phyloP scores from a whole-genome alignment of 2,888 invertebrate genomes.

The Apamea sordens region DNA sequence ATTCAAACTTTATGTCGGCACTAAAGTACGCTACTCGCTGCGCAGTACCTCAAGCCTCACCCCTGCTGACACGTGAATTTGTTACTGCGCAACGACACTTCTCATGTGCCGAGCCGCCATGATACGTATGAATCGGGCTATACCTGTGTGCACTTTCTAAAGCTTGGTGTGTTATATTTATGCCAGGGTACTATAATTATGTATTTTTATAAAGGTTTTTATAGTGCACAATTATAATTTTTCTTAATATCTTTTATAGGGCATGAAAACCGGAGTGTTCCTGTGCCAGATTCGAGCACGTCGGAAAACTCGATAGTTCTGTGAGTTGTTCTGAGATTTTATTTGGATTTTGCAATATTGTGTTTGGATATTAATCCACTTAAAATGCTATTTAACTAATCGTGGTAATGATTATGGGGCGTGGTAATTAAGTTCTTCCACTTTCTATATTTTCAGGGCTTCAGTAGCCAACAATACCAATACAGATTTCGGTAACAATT shows the following conservation, averaged over 20 bases:
- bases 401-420: background rate
- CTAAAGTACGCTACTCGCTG: too few relatives aligned
- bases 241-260: slow-evolving; percentile 65
- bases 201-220: background rate
- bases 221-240: background rate
- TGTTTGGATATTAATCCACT: background rate
- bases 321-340: slow-evolving; percentile 73
- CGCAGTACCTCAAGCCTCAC: too few relatives aligned
- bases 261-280: slow-evolving; percentile 68
- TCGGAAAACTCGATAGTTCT: slow-evolving; percentile 75
- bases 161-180: background rate
- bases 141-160: background rate
- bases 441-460: slow-evolving; percentile 67
- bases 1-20: too few relatives aligned
- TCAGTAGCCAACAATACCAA: slow-evolving; percentile 68
- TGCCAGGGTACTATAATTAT: background rate
- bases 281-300: slow-evolving; percentile 83
- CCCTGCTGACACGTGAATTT: too few relatives aligned
- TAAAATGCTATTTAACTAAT: background rate
- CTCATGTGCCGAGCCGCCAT: too few relatives aligned
- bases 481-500: slow-evolving; percentile 50
- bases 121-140: too few relatives aligned
- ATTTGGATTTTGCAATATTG: background rate
- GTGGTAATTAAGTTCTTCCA: slow-evolving; percentile 7
- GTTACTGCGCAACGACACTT: too few relatives aligned